Conservation (phyloP, 2,888 invertebrate genomes). For the Nebria salina region DNA sequence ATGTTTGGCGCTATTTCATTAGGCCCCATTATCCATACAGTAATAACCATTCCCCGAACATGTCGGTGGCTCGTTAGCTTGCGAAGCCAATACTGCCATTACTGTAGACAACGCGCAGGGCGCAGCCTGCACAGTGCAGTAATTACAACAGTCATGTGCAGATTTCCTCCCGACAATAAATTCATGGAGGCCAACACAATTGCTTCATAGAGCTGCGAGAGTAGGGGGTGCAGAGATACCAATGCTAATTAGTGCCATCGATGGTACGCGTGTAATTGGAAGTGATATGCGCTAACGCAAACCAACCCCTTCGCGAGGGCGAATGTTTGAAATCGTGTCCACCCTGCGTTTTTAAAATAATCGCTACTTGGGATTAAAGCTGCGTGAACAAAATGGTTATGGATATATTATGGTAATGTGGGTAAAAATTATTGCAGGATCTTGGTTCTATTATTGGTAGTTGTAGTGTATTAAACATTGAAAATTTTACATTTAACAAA, state of each 20-base stretch:
- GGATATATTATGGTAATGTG: slow-evolving; percentile 38
- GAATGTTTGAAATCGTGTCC: not conserved
- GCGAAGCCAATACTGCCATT: not conserved
- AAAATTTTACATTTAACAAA: no score
- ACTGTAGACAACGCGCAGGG: not conserved
- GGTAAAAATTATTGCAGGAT: slow-evolving; percentile 31
- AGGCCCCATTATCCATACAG: not conserved
- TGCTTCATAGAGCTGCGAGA: not conserved
- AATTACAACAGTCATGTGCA: slow-evolving; percentile 1
- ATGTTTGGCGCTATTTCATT: not conserved
- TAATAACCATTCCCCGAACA: not conserved
- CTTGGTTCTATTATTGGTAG: not conserved
- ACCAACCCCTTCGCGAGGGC: not conserved
- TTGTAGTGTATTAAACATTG: no score
- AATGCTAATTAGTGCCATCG: not conserved
- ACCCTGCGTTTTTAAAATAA: slow-evolving; percentile 20
- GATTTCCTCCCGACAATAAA: not conserved
- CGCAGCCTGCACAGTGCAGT: not conserved
- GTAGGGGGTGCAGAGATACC: not conserved
- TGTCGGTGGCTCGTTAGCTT: not conserved
- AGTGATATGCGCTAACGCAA: not conserved
- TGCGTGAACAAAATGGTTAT: slow-evolving; percentile 40
- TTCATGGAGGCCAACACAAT: not conserved
- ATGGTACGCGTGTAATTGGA: not conserved
- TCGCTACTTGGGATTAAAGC: slow-evolving; percentile 36